phyloP scores from a whole-genome alignment of 2,888 invertebrate genomes.

The Drosophila birchii region DNA sequence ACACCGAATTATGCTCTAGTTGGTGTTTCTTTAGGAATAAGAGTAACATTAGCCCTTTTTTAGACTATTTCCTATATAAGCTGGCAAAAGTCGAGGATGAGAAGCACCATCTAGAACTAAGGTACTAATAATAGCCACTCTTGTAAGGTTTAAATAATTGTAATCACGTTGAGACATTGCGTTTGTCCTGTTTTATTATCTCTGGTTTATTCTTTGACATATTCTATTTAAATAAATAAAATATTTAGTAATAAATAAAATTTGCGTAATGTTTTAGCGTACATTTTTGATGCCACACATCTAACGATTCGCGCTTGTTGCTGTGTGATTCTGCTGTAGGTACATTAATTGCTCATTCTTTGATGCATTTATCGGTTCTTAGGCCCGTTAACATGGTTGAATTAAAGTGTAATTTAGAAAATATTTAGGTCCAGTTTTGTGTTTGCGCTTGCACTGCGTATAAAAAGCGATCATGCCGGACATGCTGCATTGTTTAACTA shows the following conservation, averaged over 20 bases:
- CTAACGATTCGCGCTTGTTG: constrained; percentile 48
- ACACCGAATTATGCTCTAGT: constrained; percentile 14
- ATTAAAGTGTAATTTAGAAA: constrained; percentile 37
- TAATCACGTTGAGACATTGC: constrained; percentile 39
- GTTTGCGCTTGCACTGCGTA: constrained; percentile 32
- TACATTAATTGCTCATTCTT: constrained; percentile 73
- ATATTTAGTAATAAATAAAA: constrained; percentile 80
- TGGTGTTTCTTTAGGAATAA: constrained; percentile 6
- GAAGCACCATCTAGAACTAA: constrained; percentile 1
- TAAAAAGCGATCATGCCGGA: constrained; percentile 70
- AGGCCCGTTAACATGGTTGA: constrained; percentile 39
- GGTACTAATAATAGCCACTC: constrained; percentile 14
- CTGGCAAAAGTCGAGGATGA: neutral
- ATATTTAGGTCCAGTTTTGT: constrained; percentile 24
- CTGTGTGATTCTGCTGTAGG: constrained; percentile 59
- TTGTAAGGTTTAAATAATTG: constrained; percentile 25
- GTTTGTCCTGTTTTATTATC: constrained; percentile 72
- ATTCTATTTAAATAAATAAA: constrained; percentile 78
- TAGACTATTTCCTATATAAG: neutral
- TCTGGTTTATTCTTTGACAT: constrained; percentile 75
- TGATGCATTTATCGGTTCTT: constrained; percentile 60
- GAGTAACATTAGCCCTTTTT: neutral
- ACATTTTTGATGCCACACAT: constrained; percentile 53
- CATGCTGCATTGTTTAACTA: constrained; percentile 60
- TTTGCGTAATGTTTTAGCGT: constrained; percentile 68